These are phyloP conservation scores for Eupristina koningsbergeri DNA, from an alignment of 1,140 invertebrate genomes.

Conservation along the genomic window DNA sequence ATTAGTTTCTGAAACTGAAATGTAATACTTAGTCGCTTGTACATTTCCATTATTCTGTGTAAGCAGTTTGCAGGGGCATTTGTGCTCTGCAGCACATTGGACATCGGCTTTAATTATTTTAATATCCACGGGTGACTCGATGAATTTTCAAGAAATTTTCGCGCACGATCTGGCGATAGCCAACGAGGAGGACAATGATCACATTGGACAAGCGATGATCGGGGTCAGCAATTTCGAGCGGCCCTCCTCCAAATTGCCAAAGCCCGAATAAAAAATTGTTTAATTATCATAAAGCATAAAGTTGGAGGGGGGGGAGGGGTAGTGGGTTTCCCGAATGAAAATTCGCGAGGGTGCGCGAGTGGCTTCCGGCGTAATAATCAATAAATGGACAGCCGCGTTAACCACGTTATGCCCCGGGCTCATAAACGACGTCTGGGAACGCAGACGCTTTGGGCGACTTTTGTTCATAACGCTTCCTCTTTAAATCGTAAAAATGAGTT, in stretches of 20 bases:
- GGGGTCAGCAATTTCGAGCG: too few relatives aligned
- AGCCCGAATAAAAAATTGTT: conserved; percentile 28
- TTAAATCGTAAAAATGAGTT: conserved; percentile 41
- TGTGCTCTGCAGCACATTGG: not conserved
- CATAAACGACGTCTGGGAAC: conserved; percentile 64
- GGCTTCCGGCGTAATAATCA: conserved; percentile 64
- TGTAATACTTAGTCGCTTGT: not conserved
- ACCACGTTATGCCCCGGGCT: conserved; percentile 57
- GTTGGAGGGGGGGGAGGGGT: not conserved
- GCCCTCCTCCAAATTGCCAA: not conserved
- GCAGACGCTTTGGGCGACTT: conserved; percentile 54
- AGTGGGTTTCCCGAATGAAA: conserved; percentile 38
- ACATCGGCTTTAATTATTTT: too few relatives aligned
- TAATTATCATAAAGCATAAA: conserved; percentile 47
- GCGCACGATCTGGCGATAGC: too few relatives aligned
- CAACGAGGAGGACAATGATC: too few relatives aligned
- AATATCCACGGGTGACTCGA: too few relatives aligned
- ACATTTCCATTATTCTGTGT: not conserved
- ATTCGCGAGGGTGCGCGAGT: conserved; percentile 48
- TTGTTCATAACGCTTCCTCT: conserved; percentile 14
- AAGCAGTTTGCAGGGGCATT: not conserved
- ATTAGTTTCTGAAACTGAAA: too few relatives aligned
- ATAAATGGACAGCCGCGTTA: conserved; percentile 65
- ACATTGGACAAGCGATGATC: too few relatives aligned
- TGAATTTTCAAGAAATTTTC: too few relatives aligned